Evolutionary conservation across 2,113 vertebrate species (phyloP), one percentile per base, ranked within the genome.

Genomic region (Panthera tigris): DNA sequence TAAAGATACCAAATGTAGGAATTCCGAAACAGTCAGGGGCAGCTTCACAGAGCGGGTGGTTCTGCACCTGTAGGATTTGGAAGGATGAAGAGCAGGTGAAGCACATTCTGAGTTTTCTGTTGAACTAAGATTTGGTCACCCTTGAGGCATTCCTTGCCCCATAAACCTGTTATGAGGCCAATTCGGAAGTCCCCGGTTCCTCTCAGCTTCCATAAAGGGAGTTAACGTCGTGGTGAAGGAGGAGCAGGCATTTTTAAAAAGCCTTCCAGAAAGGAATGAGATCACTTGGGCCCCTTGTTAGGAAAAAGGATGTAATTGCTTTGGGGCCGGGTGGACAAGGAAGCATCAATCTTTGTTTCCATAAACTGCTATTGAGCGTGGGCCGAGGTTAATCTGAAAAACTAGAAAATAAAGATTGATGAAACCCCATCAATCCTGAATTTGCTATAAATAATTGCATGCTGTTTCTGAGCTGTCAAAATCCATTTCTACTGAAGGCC

Each of bases 391-490:
- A 83, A 94, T 88, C 45, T 92, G 36, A 96, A 94, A 89, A 86
- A 76, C 74, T n/a, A 90, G 83, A 80, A 95, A 95, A 81, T 76
- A 81, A 69, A 50, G 83, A 95, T 93, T 76, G 84, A 90, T 33
- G 15, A 89, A 97, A 71, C 84, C 50, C 65, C 65, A 19, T 78
- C 84, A 18, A 45, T 80, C 84, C 78, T 16, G 7, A 88, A 85
- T 94, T 95, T 92, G 92, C 85, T 92, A 36, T 92, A 94, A 97
- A 91, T 92, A 89, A 96, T 95, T 61, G n/a, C 48, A 25, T 78
- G 65, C 89, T 71, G 87, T 90, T 95, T 96, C 68, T 0, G 6
- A 92, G n/a, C 80, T 97, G 88, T 97, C 90, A 89, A 21, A 97
- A 95, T 78, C 41, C 66, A 25, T 96, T 95, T 80, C 88, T 88